Evolutionary conservation across 2,113 vertebrate species (phyloP).

Genomic region (Megaleporinus macrocephalus): DNA sequence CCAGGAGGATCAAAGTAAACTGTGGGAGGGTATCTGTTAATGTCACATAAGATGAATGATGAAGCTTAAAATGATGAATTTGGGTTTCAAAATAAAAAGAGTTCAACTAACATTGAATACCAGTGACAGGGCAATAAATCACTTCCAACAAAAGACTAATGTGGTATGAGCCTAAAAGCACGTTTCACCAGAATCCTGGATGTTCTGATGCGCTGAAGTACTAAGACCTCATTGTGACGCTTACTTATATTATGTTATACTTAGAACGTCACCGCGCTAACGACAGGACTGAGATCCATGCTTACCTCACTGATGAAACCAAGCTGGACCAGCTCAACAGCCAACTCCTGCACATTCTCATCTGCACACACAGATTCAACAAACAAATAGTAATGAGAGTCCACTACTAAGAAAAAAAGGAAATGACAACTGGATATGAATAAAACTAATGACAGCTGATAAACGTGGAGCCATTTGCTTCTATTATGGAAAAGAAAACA

Average conservation of each 20-base stretch:
- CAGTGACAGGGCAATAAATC: background rate
- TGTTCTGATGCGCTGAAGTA: background rate
- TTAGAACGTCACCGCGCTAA: background rate
- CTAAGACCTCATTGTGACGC: background rate
- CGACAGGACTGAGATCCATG: background rate
- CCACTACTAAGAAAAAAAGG: too few relatives aligned
- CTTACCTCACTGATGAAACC: constrained; percentile 97
- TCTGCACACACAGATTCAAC: constrained; percentile 69
- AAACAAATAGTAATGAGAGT: background rate
- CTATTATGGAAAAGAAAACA: too few relatives aligned
- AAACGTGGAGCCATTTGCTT: too few relatives aligned
- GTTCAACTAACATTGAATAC: background rate
- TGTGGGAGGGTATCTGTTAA: background rate
- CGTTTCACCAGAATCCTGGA: background rate
- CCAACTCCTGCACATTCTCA: constrained; percentile 95
- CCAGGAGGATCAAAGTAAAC: background rate
- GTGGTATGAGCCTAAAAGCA: background rate
- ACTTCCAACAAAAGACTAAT: background rate
- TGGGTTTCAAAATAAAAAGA: constrained; percentile 1
- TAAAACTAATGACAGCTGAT: too few relatives aligned
- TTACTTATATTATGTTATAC: background rate
- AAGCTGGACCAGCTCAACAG: constrained; percentile 94
- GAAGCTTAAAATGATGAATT: background rate
- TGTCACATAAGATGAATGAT: background rate
- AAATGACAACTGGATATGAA: background rate